Percentiles rank a stretch among this genome's conserved stretches.
These are phyloP conservation scores for Drosophila repleta DNA, from an alignment of 1,140 invertebrate species.

Conservation along the genomic window DNA sequence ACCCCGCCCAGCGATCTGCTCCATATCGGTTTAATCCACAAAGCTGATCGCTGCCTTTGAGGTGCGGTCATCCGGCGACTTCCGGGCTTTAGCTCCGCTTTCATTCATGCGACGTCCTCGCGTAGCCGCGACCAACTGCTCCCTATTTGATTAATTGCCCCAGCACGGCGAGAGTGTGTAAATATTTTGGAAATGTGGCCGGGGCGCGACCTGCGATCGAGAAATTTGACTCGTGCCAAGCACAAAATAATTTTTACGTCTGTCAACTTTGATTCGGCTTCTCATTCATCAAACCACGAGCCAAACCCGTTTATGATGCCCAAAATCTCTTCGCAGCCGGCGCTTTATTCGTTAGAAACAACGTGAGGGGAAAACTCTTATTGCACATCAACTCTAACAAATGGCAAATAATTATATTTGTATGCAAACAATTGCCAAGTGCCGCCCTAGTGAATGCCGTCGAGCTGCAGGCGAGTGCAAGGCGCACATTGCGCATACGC, in stretches of 20 bases:
- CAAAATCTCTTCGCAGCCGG: conserved; percentile 2
- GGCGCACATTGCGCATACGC: conserved; percentile 66
- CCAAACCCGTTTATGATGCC: conserved; percentile 8
- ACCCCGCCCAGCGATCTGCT: conserved; percentile 28
- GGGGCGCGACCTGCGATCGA: conserved; percentile 45
- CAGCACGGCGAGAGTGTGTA: conserved; percentile 55
- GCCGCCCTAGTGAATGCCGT: conserved; percentile 53
- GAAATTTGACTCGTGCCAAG: conserved; percentile 79
- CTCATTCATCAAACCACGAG: conserved; percentile 59
- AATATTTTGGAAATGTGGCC: conserved; percentile 42
- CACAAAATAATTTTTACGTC: conserved; percentile 70
- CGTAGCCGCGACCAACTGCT: conserved; percentile 5
- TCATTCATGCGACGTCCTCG: conserved; percentile 51
- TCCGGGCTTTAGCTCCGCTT: conserved; percentile 66
- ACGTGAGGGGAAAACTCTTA: conserved; percentile 15
- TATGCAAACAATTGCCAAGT: conserved; percentile 41
- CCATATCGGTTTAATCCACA: conserved; percentile 46
- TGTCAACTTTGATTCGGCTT: conserved; percentile 72
- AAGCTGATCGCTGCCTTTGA: conserved; percentile 45
- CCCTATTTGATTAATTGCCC: conserved; percentile 58
- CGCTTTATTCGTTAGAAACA: conserved; percentile 20
- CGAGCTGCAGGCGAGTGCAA: conserved; percentile 20
- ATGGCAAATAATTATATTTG: conserved; percentile 58
- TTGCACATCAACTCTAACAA: conserved; percentile 50
- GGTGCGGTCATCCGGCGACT: conserved; percentile 70